Percentiles rank a stretch among this genome's conserved stretches.
Conservation (phyloP, 2,888 invertebrate genomes). For the Rotaria macrura region DNA sequence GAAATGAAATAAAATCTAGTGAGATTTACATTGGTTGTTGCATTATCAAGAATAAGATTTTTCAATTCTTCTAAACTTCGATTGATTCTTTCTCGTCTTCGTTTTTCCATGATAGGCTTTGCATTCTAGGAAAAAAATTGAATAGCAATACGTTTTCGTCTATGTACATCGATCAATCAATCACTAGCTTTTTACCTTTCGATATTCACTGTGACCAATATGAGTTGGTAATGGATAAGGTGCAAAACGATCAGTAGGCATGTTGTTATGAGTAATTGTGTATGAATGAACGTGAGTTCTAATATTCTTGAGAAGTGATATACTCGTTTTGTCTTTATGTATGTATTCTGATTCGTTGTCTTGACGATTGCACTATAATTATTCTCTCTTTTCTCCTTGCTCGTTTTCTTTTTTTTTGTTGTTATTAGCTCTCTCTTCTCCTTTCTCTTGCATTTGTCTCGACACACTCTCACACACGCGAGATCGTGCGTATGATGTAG, state of each 20-base stretch:
- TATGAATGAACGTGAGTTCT: background rate
- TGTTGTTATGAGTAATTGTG: background rate
- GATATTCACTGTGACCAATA: constrained; percentile 23
- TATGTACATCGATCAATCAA: background rate
- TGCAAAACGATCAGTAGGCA: constrained; percentile 11
- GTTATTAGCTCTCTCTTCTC: background rate
- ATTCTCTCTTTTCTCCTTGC: background rate
- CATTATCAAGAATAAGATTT: constrained; percentile 26
- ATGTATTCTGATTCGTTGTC: constrained; percentile 6
- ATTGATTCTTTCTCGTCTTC: constrained; percentile 33
- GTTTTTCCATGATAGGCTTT: constrained; percentile 32
- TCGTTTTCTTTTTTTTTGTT: background rate
- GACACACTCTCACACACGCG: background rate
- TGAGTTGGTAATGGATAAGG: background rate
- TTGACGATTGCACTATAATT: background rate
- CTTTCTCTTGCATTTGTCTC: background rate
- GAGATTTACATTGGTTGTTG: constrained; percentile 25
- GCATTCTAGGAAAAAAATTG: constrained; percentile 2
- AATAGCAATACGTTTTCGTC: too few species aligned
- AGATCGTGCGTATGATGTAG: background rate
- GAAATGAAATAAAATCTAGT: too few species aligned
- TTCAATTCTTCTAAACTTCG: constrained; percentile 32
- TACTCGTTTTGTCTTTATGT: background rate
- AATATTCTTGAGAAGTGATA: background rate
- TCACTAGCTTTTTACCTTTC: constrained; percentile 18